A percentile compares a stretch with the other conserved stretches of the same genome.
Conservation (phyloP, 2,113 vertebrate species). For the Cairina moschata region DNA sequence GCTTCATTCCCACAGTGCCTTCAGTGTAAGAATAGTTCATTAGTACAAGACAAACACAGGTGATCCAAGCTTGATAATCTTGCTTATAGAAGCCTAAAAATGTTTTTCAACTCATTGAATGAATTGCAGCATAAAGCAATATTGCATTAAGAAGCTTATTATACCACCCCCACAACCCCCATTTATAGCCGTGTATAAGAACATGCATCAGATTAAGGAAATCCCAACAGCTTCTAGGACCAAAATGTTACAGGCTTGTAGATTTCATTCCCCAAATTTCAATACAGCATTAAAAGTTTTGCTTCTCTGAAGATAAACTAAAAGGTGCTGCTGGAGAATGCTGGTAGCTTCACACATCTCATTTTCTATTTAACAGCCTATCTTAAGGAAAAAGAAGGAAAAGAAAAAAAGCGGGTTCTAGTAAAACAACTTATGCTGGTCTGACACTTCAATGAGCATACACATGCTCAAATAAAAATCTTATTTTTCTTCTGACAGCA, state of each 20-base stretch:
- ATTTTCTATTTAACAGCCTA: not conserved
- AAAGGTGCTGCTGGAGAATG: not conserved
- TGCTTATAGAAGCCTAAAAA: not conserved
- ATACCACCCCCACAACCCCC: not conserved
- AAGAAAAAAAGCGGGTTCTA: not conserved
- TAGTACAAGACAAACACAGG: not conserved
- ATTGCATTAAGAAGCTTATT: not conserved
- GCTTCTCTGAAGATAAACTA: not conserved
- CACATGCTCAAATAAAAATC: not conserved
- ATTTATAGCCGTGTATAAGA: not conserved
- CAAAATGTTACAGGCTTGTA: not conserved
- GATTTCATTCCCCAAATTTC: not conserved
- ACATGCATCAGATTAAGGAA: not conserved
- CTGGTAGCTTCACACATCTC: not conserved
- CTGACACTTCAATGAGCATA: not conserved
- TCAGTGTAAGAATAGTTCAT: not conserved
- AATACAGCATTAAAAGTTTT: not conserved
- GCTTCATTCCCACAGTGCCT: rapidly evolving
- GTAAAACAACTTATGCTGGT: not conserved
- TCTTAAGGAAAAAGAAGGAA: not conserved
- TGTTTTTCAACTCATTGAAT: not conserved
- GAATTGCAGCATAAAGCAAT: not conserved
- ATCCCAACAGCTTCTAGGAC: not conserved
- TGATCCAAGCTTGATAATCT: not conserved
- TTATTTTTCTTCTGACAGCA: not conserved